Conservation (phyloP, 2,113 vertebrate genomes). For the Hyperoodon ampullatus region DNA sequence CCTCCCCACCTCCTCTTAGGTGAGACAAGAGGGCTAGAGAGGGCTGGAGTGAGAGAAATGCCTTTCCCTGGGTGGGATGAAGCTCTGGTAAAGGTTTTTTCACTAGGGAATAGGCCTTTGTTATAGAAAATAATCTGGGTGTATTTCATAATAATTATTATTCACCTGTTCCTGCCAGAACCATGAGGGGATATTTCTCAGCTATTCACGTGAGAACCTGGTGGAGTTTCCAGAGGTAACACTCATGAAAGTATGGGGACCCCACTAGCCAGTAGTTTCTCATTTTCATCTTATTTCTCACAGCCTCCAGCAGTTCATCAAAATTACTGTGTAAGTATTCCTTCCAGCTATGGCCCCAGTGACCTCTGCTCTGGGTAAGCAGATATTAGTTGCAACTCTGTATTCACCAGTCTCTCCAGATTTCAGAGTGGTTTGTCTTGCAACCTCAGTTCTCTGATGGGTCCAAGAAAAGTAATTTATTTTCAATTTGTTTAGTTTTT, state of each 20-base stretch:
- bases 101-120: neutral
- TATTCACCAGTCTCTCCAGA: neutral
- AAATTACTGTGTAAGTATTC: neutral
- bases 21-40: neutral
- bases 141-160: neutral
- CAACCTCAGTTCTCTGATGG: neutral
- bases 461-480: neutral
- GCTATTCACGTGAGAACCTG: neutral
- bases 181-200: neutral
- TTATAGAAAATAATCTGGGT: neutral
- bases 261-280: neutral
- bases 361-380: neutral
- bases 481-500: neutral
- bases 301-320: neutral
- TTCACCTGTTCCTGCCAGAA: neutral
- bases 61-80: neutral
- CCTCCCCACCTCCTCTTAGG: neutral
- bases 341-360: neutral
- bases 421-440: neutral
- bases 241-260: neutral
- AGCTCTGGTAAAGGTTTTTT: neutral
- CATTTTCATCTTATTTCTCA: neutral
- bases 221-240: neutral
- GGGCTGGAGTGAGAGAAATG: neutral
- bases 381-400: neutral